Percentiles rank a stretch among this genome's conserved stretches.
Evolutionary conservation across 2,888 invertebrate species (phyloP).

Genomic region (Eupithecia abbreviata): DNA sequence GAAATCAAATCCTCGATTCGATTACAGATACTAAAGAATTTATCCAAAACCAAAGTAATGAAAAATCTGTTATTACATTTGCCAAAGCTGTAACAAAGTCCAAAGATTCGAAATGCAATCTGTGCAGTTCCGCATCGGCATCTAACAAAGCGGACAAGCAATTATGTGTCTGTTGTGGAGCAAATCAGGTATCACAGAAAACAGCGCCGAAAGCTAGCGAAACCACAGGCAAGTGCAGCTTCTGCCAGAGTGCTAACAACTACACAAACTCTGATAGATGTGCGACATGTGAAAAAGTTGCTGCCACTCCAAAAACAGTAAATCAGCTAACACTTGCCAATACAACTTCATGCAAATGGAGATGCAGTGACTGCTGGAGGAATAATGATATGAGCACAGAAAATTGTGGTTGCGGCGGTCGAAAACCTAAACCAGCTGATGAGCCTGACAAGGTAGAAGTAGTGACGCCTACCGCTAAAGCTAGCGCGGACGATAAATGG

Average conservation of each 20-base stretch:
- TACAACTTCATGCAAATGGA: conserved; percentile 55
- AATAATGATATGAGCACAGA: conserved; percentile 52
- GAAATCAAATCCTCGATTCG: conserved; percentile 4
- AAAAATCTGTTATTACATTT: conserved; percentile 15
- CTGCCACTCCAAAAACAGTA: conserved; percentile 9
- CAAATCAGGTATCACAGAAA: conserved; percentile 44
- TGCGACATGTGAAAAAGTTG: conserved; percentile 54
- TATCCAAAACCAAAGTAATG: conserved; percentile 4
- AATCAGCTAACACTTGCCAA: conserved; percentile 28
- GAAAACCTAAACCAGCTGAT: conserved; percentile 41
- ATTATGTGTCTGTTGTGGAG: conserved; percentile 63
- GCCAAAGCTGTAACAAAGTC: conserved; percentile 16
- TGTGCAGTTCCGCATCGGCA: conserved; percentile 46
- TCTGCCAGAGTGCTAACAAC: conserved; percentile 54
- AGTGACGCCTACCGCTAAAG: neutral
- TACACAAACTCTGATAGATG: conserved; percentile 54
- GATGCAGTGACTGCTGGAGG: conserved; percentile 63
- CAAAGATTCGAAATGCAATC: conserved; percentile 49
- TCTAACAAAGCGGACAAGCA: conserved; percentile 57
- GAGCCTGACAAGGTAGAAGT: neutral
- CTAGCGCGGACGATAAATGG: conserved; percentile 52
- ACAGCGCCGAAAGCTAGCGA: conserved; percentile 9
- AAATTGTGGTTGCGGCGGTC: conserved; percentile 61
- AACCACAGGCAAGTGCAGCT: conserved; percentile 48
- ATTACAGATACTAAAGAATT: conserved; percentile 10